Base-by-base conservation (phyloP, 2,113 vertebrate genomes). In the Indicator indicator region DNA sequence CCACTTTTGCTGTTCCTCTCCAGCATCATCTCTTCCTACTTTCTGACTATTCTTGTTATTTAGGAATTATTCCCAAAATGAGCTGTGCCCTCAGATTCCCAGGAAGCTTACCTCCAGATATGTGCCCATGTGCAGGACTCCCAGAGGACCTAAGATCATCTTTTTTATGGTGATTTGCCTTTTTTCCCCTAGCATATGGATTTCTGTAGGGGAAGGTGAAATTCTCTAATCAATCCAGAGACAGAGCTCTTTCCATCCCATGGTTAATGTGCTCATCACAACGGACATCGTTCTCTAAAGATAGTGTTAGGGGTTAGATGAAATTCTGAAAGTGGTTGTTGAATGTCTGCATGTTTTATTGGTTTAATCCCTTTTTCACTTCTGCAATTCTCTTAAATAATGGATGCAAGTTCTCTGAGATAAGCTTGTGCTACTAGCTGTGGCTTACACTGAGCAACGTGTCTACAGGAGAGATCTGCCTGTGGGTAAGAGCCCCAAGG, bases 11-110 rank as follows among this genome's bases (percentile, higher is more conserved):
- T 65, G 55, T 84, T 69, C 58, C 46, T 84, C 67, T 85, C 78
- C 36, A 65, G 79, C 67, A 88, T 69, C 62, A 85, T 28, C 65
- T 91, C 44, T 82, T 87, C 65, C 58, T 88, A 42, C 55, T 72
- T 95, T 88, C 83, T 76, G 90, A 46, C 65, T 90, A 3, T 94
- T 94, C 48, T 67, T 87, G 15, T 78, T 59, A n/a, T 55, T 93
- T 84, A 26, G 76, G 59, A 75, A 63, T 59, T 84, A 70, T 71
- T 95, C 65, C 73, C 11, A 4, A 60, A 73, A 50, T 16, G 33
- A 93, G 33, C n/a, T 1, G 0, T 30, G 19, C 69, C 52, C 60
- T 89, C 82, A 79, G 32, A 85, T 65, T 83, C 75, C 52, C 30
- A 33, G 64, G 71, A 92, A 83, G 50, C 44, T 36, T 52, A 16